phyloP scores from a whole-genome alignment of 2,113 vertebrate species.

The Rhegmatorhina hoffmannsi region DNA sequence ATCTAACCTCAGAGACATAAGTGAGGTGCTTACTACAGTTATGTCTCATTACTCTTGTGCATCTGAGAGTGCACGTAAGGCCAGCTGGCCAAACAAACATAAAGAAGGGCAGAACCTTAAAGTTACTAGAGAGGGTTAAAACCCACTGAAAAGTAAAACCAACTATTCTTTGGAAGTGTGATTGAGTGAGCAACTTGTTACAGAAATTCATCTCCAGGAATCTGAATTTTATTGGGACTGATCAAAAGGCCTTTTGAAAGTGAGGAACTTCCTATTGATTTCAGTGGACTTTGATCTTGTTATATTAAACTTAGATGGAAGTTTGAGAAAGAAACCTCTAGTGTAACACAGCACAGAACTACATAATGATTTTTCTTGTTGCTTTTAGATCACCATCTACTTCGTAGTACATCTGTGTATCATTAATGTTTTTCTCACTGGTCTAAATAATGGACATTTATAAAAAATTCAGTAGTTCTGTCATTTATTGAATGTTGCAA shows the following conservation, averaged over 20 bases:
- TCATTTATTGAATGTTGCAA: neutral
- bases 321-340: neutral
- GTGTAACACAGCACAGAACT: neutral
- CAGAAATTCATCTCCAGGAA: neutral
- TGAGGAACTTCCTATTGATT: neutral
- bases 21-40: neutral
- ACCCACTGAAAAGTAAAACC: neutral
- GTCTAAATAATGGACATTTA: neutral
- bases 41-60: neutral
- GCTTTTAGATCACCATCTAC: neutral
- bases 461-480: neutral
- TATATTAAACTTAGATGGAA: neutral
- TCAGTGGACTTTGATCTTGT: neutral
- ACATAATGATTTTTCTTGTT: neutral
- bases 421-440: neutral
- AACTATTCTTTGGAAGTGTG: neutral
- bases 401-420: neutral
- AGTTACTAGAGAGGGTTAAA: neutral
- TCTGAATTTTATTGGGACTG: neutral
- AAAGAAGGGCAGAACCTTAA: neutral
- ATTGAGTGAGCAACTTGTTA: neutral
- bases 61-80: neutral
- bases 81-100: neutral
- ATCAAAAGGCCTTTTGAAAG: slow-evolving; percentile 20
- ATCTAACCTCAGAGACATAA: neutral